Evolutionary conservation across 2,888 invertebrate genomes (phyloP).

Genomic region (Andrena bicolor): DNA sequence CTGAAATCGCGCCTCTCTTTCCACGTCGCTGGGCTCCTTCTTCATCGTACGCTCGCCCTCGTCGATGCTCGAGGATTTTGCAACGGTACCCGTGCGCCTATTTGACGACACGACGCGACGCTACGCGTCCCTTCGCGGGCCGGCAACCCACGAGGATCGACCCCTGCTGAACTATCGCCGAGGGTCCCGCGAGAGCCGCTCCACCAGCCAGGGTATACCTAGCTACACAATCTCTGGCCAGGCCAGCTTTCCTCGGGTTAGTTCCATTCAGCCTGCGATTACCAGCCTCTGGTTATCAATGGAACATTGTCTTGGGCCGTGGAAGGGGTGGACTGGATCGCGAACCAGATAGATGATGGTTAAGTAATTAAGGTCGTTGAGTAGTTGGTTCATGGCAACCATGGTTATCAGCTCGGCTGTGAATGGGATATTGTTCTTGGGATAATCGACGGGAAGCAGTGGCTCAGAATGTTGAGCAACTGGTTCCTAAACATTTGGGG

Average conservation of each 20-base stretch:
- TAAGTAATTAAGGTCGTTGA: conserved; percentile 9
- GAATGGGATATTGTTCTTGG: neutral
- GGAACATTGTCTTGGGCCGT: neutral
- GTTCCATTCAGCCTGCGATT: conserved; percentile 1
- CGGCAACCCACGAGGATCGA: conserved; percentile 46
- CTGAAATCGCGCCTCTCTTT: conserved; percentile 59
- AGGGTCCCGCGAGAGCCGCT: conserved; percentile 14
- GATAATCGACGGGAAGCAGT: neutral
- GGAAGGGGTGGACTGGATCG: neutral
- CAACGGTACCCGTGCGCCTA: conserved; percentile 68
- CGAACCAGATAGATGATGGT: neutral
- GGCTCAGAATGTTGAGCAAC: neutral
- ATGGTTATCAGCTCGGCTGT: neutral
- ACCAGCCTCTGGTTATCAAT: conserved; percentile 1
- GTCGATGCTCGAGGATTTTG: conserved; percentile 53
- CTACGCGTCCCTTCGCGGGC: conserved; percentile 22
- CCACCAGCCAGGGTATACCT: neutral
- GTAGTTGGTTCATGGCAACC: neutral
- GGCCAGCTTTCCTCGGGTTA: neutral
- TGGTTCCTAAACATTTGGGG: neutral
- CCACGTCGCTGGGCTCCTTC: conserved; percentile 18
- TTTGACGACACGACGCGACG: conserved; percentile 39
- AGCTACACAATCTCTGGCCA: neutral
- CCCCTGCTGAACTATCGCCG: conserved; percentile 53
- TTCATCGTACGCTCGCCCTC: neutral